Evolutionary conservation across 2,888 invertebrate species (phyloP).

Genomic region (Crocallis elinguaria): DNA sequence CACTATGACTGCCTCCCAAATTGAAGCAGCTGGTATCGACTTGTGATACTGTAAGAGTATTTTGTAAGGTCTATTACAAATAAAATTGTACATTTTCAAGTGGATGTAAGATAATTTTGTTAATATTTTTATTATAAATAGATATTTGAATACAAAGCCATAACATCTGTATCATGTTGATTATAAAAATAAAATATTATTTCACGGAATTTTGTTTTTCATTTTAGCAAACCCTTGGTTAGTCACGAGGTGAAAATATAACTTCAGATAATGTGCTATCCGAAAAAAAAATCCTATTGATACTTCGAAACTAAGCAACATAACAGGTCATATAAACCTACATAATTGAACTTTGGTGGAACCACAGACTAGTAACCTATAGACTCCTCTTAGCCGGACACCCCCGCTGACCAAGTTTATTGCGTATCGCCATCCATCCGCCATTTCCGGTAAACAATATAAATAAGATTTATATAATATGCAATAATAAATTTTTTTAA

Average conservation of each 20-base stretch:
- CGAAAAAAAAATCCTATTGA: too few relatives aligned
- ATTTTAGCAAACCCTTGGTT: constrained; percentile 6
- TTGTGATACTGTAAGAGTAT: constrained; percentile 67
- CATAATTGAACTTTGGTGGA: too few relatives aligned
- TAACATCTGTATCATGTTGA: constrained; percentile 84
- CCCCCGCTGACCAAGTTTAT: too few relatives aligned
- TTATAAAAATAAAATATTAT: constrained; percentile 80
- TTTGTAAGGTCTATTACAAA: constrained; percentile 79
- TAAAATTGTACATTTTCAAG: constrained; percentile 80
- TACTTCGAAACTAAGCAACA: too few relatives aligned
- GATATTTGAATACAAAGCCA: constrained; percentile 83
- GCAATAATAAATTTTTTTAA: too few relatives aligned
- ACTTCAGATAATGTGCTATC: too few relatives aligned
- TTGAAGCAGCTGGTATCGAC: constrained; percentile 30
- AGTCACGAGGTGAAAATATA: background rate
- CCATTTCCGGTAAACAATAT: too few relatives aligned
- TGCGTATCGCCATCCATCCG: too few relatives aligned
- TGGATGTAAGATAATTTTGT: constrained; percentile 84
- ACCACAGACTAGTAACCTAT: too few relatives aligned
- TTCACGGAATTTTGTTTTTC: constrained; percentile 49
- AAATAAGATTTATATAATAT: too few relatives aligned
- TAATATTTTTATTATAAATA: constrained; percentile 83
- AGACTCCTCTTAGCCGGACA: too few relatives aligned
- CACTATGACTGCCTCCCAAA: background rate
- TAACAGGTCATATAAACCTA: too few relatives aligned